Base-by-base conservation (phyloP, 2,113 vertebrate genomes). In the Mustelus asterias region DNA sequence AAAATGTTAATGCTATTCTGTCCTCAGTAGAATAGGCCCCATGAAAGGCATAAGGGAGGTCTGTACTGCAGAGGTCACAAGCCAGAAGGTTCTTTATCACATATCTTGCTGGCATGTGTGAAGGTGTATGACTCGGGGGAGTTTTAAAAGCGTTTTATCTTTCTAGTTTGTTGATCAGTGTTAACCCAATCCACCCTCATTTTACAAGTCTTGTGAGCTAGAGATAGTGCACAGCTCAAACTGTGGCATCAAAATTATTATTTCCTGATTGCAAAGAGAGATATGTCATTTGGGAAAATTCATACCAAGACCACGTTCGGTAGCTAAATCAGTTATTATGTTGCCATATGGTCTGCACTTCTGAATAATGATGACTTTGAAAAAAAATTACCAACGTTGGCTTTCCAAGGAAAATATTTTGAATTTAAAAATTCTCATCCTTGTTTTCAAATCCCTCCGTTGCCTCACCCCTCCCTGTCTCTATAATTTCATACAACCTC, bases 1-100 rank as follows among this genome's bases (percentile, higher is more conserved):
- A 65, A 93, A 93, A 93, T 93, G 89, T 93, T 93, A 93, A 93
- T 93, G n/a, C 18, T 92, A n/a, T 92, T 92, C 89, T 93, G 60
- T 65, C n/a, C 89, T 65, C 60, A 67, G 60, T 93, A n/a, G 89
- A 93, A 33, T 3, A 37, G n/a, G 63, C 63, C 60, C 33, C 89
- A 65, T 65, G n/a, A 33, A 65, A 93, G 89, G 33, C 33, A 18
- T 65, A 65, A 37, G 89, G 58, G 60, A 65, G 33, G 60, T 65
- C 16, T n/a, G 16, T 37, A 65, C 89, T 65, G 14, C 33, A 67
- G 63, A 92, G 58, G 58, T 65, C 89, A 92, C 54, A 63, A 92
- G n/a, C 16, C 89, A 92, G 89, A 93, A 93, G 60, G 89, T 65
- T 93, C 18, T 65, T 93, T 37, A 93, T 93, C n/a, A 37, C 89